phyloP scores from a whole-genome alignment of 2,888 invertebrate species.

The Leptura quadrifasciata region DNA sequence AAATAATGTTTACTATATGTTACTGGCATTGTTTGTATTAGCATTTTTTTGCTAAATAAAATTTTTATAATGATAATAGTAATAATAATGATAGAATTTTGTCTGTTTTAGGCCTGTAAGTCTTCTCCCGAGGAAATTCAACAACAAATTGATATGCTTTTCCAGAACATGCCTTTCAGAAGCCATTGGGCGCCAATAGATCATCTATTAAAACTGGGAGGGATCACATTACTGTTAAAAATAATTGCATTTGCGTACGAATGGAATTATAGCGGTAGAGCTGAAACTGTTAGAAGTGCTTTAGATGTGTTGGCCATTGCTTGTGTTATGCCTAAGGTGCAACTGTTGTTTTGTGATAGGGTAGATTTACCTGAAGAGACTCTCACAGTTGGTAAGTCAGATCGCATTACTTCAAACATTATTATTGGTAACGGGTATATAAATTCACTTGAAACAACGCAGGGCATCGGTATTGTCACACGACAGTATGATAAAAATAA shows the following conservation, averaged over 20 bases:
- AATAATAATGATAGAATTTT: background rate
- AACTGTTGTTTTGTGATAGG: constrained; percentile 83
- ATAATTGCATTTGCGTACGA: constrained; percentile 93
- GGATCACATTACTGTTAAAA: constrained; percentile 86
- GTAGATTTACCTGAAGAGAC: constrained; percentile 87
- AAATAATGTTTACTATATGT: too few species aligned
- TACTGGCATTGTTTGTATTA: too few species aligned
- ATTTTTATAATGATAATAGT: too few species aligned
- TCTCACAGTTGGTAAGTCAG: constrained; percentile 79
- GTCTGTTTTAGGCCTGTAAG: constrained; percentile 77
- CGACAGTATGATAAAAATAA: too few species aligned
- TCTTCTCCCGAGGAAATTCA: constrained; percentile 88
- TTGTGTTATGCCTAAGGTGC: constrained; percentile 90
- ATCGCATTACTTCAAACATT: too few species aligned
- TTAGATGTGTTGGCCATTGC: constrained; percentile 93
- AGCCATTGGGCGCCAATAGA: constrained; percentile 93
- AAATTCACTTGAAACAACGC: too few species aligned
- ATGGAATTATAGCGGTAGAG: constrained; percentile 92
- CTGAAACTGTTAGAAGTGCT: constrained; percentile 88
- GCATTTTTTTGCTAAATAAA: too few species aligned
- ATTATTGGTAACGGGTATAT: too few species aligned
- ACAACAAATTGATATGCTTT: constrained; percentile 88
- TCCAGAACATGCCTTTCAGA: constrained; percentile 84
- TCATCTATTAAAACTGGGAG: constrained; percentile 89
- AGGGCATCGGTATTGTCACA: too few species aligned